A percentile compares a stretch with the other conserved stretches of the same genome.
These are phyloP conservation scores for Gobio occitaniae DNA, from an alignment of 2,797 vertebrate species.

Conservation along the genomic window DNA sequence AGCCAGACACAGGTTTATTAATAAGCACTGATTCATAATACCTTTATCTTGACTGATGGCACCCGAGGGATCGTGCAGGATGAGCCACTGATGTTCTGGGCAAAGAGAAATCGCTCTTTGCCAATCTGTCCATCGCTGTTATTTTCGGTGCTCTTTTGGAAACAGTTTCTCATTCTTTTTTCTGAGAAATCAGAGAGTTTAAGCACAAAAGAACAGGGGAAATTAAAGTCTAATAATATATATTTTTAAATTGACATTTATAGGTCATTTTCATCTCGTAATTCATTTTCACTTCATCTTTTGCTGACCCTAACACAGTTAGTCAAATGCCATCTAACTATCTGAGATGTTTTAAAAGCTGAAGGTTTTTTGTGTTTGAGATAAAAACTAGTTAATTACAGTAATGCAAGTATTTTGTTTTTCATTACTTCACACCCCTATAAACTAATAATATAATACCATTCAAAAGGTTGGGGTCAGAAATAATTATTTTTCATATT, in stretches of 20 bases:
- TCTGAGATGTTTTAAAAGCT: not conserved
- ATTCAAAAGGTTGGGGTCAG: no score
- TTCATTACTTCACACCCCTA: no score
- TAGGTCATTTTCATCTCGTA: not conserved
- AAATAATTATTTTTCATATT: no score
- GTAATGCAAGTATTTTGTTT: no score
- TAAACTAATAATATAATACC: no score
- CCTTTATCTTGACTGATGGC: conserved; percentile 4
- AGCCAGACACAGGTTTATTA: not conserved
- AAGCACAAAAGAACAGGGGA: not conserved
- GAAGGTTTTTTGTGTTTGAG: not conserved
- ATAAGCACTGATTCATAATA: not conserved
- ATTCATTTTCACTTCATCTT: not conserved
- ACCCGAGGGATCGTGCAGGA: conserved; percentile 2
- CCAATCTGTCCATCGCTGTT: conserved; percentile 9
- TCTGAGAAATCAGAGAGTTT: not conserved
- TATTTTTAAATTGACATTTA: not conserved
- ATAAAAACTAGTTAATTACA: not conserved
- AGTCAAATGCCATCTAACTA: not conserved
- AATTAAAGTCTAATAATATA: not conserved
- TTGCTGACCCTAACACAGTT: not conserved
- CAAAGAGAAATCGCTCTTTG: not conserved
- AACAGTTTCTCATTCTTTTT: not conserved
- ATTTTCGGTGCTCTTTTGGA: not conserved
- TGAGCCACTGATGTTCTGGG: not conserved